Evolutionary conservation across 2,888 invertebrate genomes (phyloP).

Genomic region (Rhorus exstirpatorius): DNA sequence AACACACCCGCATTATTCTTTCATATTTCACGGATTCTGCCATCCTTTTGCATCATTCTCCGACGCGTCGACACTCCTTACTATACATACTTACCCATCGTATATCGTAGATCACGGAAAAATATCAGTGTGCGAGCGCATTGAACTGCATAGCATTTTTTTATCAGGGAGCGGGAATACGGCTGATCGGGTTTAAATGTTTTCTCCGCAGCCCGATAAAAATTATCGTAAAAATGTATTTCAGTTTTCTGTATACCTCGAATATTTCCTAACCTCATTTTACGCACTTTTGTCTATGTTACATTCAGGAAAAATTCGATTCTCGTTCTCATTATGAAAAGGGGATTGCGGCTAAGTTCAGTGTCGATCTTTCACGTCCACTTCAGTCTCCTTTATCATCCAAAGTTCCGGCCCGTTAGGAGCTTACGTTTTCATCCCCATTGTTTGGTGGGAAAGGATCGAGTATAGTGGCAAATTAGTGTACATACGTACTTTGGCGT

Average conservation of each 20-base stretch:
- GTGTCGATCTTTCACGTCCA: slow-evolving; percentile 49
- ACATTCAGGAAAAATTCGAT: slow-evolving; percentile 11
- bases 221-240: no score
- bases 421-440: slow-evolving; percentile 54
- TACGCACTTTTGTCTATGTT: neutral
- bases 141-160: neutral
- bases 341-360: slow-evolving; percentile 26
- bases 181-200: neutral
- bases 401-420: slow-evolving; percentile 63
- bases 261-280: slow-evolving; percentile 10
- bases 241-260: neutral
- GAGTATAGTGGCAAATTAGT: slow-evolving; percentile 25
- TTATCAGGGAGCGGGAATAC: neutral
- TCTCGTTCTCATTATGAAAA: slow-evolving; percentile 21
- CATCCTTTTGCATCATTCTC: slow-evolving; percentile 8
- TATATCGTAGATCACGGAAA: neutral
- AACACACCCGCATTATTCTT: neutral
- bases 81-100: neutral
- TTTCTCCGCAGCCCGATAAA: neutral
- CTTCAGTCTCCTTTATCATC: slow-evolving; percentile 42
- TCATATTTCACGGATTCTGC: neutral
- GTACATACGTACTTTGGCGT: slow-evolving; percentile 41
- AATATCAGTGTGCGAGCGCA: neutral
- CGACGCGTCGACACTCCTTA: neutral
- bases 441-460: slow-evolving; percentile 54